Evolutionary conservation across 1,140 invertebrate genomes (phyloP), one percentile per base, ranked within the genome.

Genomic region (Macrobrachium nipponense): DNA sequence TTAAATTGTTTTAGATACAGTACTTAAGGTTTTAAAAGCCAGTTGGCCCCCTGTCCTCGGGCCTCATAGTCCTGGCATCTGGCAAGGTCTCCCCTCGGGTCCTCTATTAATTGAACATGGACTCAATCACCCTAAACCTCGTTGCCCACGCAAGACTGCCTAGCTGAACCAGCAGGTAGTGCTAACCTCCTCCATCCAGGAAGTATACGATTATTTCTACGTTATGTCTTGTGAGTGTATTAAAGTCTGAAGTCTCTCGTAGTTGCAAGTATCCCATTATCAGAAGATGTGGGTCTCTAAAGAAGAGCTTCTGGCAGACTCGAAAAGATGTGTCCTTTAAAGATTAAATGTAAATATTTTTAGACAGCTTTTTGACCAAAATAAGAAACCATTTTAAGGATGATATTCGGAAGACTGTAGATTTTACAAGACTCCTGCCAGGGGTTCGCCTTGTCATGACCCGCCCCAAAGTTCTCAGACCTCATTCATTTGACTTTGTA

Each of bases 131-230:
- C 83, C 83, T 80, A 86, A 86, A 86, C 83, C 83, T 86, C 83
- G 83, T 86, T 86, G 83, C 83, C 83, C 83, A 86, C 83, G 83
- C 77, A 86, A 70, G 83, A 79, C 83, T 86, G 83, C 77, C 83
- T 76, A 61, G 83, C 83, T 43, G 12, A 59, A 70, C 68, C 61
- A 68, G 83, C 83, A 77, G 83, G 83, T 76, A 86, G 83, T 80
- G 66, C 83, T 86, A 87, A 87, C 85, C 85, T 87, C 80, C 85
- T 87, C 85, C 85, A 87, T 87, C 85, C 85, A 87, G 79, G 85
- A 87, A 87, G 85, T 87, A 87, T 87, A 87, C 85, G 85, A 87
- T 87, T 87, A 87, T 87, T 87, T 87, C 85, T 87, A 87, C 85
- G 83, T 87, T 81, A 84, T 87, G 85, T 87, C 85, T 87, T 59